A percentile compares a stretch with the other conserved stretches of the same genome.
These are phyloP conservation scores for Centropus bengalensis DNA, from an alignment of 2,113 vertebrate genomes.

Conservation along the genomic window DNA sequence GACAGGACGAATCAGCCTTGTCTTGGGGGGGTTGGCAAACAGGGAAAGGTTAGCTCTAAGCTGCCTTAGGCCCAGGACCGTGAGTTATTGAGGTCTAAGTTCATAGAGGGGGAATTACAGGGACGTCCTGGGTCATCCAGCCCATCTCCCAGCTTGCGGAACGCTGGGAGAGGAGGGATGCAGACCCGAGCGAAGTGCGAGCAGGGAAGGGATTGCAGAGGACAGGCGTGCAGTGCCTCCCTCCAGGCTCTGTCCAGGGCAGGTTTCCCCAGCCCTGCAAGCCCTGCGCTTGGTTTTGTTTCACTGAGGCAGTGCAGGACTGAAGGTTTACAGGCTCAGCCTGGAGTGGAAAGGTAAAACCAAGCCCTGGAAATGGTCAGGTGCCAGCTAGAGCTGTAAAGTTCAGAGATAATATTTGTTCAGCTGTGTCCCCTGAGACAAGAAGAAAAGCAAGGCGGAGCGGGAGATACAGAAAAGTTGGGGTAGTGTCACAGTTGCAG, in stretches of 20 bases:
- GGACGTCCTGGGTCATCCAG: background rate
- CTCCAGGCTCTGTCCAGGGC: background rate
- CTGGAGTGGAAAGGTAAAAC: constrained; percentile 38
- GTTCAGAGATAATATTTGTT: constrained; percentile 76
- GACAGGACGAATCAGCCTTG: constrained; percentile 30
- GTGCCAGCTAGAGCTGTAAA: constrained; percentile 60
- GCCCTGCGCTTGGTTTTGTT: background rate
- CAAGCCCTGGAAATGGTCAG: background rate
- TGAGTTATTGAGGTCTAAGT: background rate
- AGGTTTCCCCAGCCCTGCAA: background rate
- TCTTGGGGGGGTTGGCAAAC: constrained; percentile 34
- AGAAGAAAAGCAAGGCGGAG: constrained; percentile 9
- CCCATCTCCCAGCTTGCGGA: background rate
- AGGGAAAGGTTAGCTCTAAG: constrained; percentile 32
- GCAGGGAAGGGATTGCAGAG: background rate
- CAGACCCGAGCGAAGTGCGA: background rate
- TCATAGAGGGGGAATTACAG: background rate
- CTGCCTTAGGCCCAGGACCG: background rate
- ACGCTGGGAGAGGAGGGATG: background rate
- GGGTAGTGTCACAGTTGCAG: background rate
- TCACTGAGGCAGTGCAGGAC: background rate
- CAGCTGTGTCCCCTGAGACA: constrained; percentile 71
- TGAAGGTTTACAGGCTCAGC: background rate
- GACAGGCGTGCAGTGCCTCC: background rate
- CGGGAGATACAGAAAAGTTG: constrained; percentile 24